A percentile compares a stretch with the other conserved stretches of the same genome.
These are phyloP conservation scores for Anniella stebbinsi DNA, from an alignment of 2,797 vertebrate species.

Conservation along the genomic window DNA sequence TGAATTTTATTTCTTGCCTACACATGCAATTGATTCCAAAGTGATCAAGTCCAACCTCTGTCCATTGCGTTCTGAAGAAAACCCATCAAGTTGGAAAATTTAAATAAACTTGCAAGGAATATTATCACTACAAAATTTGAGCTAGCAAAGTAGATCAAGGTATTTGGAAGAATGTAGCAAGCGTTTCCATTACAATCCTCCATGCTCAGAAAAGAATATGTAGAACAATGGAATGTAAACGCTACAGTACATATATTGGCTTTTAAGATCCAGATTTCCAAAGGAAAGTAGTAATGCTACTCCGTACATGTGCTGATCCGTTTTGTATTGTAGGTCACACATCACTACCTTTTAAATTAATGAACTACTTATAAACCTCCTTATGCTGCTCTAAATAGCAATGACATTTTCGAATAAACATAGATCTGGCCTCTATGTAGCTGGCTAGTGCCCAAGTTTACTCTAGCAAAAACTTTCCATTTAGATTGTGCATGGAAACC, in stretches of 20 bases:
- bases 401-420: slow-evolving; percentile 40
- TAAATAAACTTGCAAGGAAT: background rate
- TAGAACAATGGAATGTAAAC: too few species aligned
- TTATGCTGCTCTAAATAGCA: slow-evolving; percentile 12
- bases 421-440: slow-evolving; percentile 15
- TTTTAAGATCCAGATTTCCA: background rate
- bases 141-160: background rate
- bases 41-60: background rate
- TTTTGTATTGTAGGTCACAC: background rate
- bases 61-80: background rate
- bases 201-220: background rate
- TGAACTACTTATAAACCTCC: slow-evolving; percentile 9
- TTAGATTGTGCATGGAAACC: slow-evolving; percentile 35
- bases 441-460: slow-evolving; percentile 23
- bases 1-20: background rate
- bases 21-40: background rate
- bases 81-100: background rate
- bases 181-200: background rate
- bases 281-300: background rate
- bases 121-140: background rate
- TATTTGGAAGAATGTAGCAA: background rate
- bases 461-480: slow-evolving; percentile 43
- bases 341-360: slow-evolving; percentile 5
- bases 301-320: background rate
- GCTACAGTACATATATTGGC: background rate